phyloP scores from a whole-genome alignment of 2,888 invertebrate genomes.

The Hemicrepidius hirtus region DNA sequence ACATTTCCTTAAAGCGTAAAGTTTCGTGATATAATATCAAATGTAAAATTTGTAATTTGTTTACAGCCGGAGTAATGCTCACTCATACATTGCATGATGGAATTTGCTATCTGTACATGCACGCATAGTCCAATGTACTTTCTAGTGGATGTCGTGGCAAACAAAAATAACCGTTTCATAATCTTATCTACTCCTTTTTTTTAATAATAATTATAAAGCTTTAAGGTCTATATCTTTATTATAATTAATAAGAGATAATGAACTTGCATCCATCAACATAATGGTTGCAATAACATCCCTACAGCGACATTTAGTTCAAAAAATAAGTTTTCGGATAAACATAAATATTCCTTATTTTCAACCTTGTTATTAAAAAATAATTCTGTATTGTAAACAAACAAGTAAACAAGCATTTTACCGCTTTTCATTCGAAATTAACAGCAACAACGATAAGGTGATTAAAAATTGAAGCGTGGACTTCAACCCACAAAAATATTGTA shows the following conservation, averaged over 20 bases:
- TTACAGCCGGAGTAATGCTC: slow-evolving; percentile 42
- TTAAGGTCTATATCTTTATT: background rate
- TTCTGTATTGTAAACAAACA: too few relatives aligned
- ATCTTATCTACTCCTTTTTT: slow-evolving; percentile 43
- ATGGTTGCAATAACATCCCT: too few relatives aligned
- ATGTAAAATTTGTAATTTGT: slow-evolving; percentile 43
- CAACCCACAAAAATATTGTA: too few relatives aligned
- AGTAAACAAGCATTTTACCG: too few relatives aligned
- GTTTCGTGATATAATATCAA: slow-evolving; percentile 39
- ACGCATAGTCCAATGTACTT: slow-evolving; percentile 48
- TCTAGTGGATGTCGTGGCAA: slow-evolving; percentile 42
- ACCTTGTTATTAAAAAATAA: too few relatives aligned
- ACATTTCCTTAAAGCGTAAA: slow-evolving; percentile 35
- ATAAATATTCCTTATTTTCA: too few relatives aligned
- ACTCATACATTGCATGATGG: slow-evolving; percentile 52
- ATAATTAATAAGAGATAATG: background rate
- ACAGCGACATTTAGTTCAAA: too few relatives aligned
- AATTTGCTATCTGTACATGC: slow-evolving; percentile 47
- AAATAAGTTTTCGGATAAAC: too few relatives aligned
- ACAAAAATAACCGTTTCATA: slow-evolving; percentile 42
- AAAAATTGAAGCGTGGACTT: too few relatives aligned
- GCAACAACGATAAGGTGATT: too few relatives aligned
- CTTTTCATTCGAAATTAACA: too few relatives aligned
- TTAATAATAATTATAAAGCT: slow-evolving; percentile 16
- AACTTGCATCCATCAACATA: background rate